Percentiles rank a stretch among this genome's conserved stretches.
Conservation (phyloP, 1,140 invertebrate species). For the Apis mellifera region Amel_HAv3.1 CM009935.2:3167001-3167500, state of each 20-base stretch:
- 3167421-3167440: slow-evolving; percentile 22
- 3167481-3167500: slow-evolving; percentile 64
- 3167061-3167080: slow-evolving; percentile 72
- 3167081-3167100: slow-evolving; percentile 77
- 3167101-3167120: slow-evolving; percentile 73
- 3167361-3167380: slow-evolving; percentile 52
- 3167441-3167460: not conserved
- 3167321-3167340: slow-evolving; percentile 39
- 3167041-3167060: slow-evolving; percentile 37
- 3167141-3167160: not conserved
- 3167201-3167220: slow-evolving; percentile 49
- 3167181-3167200: slow-evolving; percentile 47
- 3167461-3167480: slow-evolving; percentile 45
- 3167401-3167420: slow-evolving; percentile 31
- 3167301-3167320: not conserved
- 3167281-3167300: slow-evolving; percentile 20
- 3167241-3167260: slow-evolving; percentile 38
- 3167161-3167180: slow-evolving; percentile 35
- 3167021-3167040: slow-evolving; percentile 56
- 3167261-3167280: not conserved
- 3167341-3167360: slow-evolving; percentile 46
- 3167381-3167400: slow-evolving; percentile 43
- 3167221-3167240: slow-evolving; percentile 46
- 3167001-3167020: slow-evolving; percentile 37
- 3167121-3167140: slow-evolving; percentile 5